Evolutionary conservation across 1,140 invertebrate species (phyloP).

Genomic region (Apis dorsata): DNA sequence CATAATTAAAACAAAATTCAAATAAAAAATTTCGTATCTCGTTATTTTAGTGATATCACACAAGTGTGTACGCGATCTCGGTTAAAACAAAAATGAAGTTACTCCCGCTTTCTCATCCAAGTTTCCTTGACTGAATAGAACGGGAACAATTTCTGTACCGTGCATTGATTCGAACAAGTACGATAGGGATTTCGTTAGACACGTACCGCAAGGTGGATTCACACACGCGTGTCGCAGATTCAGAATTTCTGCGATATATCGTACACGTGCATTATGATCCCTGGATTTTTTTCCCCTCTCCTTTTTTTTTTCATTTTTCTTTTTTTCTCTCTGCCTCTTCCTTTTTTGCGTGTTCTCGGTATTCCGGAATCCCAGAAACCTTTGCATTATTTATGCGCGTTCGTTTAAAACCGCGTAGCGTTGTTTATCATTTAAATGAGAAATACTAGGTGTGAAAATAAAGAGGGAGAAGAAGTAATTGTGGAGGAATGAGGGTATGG

Average conservation of each 20-base stretch:
- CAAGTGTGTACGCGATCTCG: too few species aligned
- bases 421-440: conserved; percentile 24
- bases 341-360: neutral
- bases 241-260: neutral
- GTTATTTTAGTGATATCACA: too few species aligned
- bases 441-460: neutral
- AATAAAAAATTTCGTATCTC: too few species aligned
- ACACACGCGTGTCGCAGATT: neutral
- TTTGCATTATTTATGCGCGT: conserved; percentile 39
- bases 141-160: conserved; percentile 1
- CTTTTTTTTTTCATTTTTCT: too few species aligned
- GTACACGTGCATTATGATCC: neutral
- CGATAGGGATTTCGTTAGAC: conserved; percentile 7
- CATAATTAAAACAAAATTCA: too few species aligned
- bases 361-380: neutral
- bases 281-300: too few species aligned
- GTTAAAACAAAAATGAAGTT: neutral
- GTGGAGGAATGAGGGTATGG: neutral
- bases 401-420: neutral
- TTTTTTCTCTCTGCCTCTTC: neutral
- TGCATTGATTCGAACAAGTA: conserved; percentile 15
- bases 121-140: conserved; percentile 1
- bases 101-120: conserved; percentile 12
- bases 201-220: conserved; percentile 20
- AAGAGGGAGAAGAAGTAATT: neutral